Conservation (phyloP, 2,888 invertebrate species). For the Choreutis nemorana region DNA sequence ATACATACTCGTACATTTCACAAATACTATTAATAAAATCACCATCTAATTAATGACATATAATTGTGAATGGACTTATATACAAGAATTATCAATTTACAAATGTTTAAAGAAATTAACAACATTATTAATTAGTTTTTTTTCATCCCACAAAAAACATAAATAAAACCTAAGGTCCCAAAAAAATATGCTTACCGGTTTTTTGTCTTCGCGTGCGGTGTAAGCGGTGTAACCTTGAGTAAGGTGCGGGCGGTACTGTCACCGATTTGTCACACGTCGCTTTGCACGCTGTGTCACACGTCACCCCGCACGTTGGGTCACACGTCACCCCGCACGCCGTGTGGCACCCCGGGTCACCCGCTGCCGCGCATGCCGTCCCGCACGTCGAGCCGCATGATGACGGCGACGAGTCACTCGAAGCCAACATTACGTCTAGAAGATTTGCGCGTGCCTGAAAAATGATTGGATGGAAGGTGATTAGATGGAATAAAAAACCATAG, state of each 20-base stretch:
- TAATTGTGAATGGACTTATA: no score
- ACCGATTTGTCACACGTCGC: slow-evolving; percentile 50
- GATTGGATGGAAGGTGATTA: not conserved
- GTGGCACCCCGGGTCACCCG: slow-evolving; percentile 58
- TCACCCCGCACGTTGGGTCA: slow-evolving; percentile 49
- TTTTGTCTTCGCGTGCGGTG: slow-evolving; percentile 78
- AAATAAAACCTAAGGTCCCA: no score
- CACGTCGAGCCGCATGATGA: slow-evolving; percentile 73
- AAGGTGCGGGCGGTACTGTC: slow-evolving; percentile 37
- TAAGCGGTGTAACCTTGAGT: slow-evolving; percentile 73
- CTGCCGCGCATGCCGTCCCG: no score
- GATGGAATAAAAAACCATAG: no score
- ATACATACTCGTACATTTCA: no score
- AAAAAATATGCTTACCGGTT: slow-evolving; percentile 80
- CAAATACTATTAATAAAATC: no score
- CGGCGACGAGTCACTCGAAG: slow-evolving; percentile 75
- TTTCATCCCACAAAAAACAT: no score
- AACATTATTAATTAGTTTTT: no score
- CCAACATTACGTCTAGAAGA: slow-evolving; percentile 79
- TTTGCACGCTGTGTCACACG: slow-evolving; percentile 67
- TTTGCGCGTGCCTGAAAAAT: slow-evolving; percentile 73
- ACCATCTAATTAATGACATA: no score
- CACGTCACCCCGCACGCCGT: no score
- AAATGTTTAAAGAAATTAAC: no score
- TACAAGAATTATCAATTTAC: no score